phyloP scores from a whole-genome alignment of 1,140 invertebrate genomes.

The Panagrolaimus sp. region DNA sequence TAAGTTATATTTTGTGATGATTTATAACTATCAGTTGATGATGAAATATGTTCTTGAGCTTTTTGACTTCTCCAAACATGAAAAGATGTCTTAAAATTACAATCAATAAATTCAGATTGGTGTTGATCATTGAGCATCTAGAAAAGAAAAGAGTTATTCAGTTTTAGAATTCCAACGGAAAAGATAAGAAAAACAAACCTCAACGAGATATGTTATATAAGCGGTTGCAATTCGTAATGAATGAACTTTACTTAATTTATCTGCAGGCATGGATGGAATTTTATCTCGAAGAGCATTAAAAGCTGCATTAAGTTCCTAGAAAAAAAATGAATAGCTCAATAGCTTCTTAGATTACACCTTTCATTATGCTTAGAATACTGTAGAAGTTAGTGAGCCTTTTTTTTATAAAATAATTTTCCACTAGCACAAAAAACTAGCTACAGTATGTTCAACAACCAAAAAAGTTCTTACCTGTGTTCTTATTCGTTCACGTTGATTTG shows the following conservation, averaged over 20 bases:
- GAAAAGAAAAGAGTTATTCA: not conserved
- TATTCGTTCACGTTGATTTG: not conserved
- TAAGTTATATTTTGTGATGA: too few relatives aligned
- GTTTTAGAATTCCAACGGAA: not conserved
- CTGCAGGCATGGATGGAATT: constrained; percentile 91
- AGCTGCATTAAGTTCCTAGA: constrained; percentile 77
- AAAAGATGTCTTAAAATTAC: constrained; percentile 1
- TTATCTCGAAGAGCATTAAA: constrained; percentile 84
- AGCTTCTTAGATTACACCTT: too few relatives aligned
- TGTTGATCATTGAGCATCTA: constrained; percentile 1
- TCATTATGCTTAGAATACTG: too few relatives aligned
- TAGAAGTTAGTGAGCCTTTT: too few relatives aligned
- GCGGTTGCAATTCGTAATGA: constrained; percentile 86
- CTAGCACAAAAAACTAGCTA: too few relatives aligned
- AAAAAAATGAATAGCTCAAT: too few relatives aligned
- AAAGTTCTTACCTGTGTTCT: not conserved
- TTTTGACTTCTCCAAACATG: constrained; percentile 5
- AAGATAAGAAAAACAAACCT: constrained; percentile 66
- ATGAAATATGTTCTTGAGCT: not conserved
- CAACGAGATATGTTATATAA: constrained; percentile 89
- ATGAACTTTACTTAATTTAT: constrained; percentile 97
- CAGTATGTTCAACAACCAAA: too few relatives aligned
- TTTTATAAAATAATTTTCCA: too few relatives aligned
- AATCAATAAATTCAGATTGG: not conserved
- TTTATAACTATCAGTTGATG: not conserved